Percentiles rank a stretch among this genome's conserved stretches.
Evolutionary conservation across 2,113 vertebrate genomes (phyloP).

Genomic region (Henicopernis longicauda): DNA sequence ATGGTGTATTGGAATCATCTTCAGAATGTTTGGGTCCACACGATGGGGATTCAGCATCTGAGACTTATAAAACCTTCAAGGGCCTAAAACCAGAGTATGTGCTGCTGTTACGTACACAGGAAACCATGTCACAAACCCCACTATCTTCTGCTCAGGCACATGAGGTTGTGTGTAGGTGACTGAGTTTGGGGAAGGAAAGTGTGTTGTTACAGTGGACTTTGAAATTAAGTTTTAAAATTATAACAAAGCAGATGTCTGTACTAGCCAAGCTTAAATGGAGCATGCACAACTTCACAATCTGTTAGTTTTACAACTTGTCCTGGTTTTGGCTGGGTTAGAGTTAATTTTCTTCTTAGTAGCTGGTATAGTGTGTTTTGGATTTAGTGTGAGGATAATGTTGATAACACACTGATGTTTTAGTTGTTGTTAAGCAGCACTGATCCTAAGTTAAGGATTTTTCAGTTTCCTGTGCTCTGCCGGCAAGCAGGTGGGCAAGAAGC

Average conservation of each 20-base stretch:
- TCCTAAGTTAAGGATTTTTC: too few species aligned
- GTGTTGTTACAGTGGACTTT: not conserved
- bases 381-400: too few species aligned
- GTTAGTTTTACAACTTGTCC: not conserved
- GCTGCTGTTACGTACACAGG: not conserved
- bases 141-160: not conserved
- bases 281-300: not conserved
- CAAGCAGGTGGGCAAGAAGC: too few species aligned
- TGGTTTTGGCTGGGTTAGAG: too few species aligned
- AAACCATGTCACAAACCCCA: not conserved
- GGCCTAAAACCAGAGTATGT: not conserved
- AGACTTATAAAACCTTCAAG: not conserved
- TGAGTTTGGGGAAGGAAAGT: not conserved
- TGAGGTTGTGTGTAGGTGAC: not conserved
- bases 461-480: too few species aligned
- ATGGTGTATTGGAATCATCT: not conserved
- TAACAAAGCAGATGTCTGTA: not conserved
- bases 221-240: not conserved
- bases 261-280: not conserved
- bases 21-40: not conserved
- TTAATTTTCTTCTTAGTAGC: too few species aligned
- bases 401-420: too few species aligned
- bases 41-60: not conserved
- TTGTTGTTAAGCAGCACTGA: too few species aligned
- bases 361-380: too few species aligned